Evolutionary conservation across 1,140 invertebrate species (phyloP), one percentile per base, ranked within the genome.

Genomic region (Drosophila pseudoobscura): DNA sequence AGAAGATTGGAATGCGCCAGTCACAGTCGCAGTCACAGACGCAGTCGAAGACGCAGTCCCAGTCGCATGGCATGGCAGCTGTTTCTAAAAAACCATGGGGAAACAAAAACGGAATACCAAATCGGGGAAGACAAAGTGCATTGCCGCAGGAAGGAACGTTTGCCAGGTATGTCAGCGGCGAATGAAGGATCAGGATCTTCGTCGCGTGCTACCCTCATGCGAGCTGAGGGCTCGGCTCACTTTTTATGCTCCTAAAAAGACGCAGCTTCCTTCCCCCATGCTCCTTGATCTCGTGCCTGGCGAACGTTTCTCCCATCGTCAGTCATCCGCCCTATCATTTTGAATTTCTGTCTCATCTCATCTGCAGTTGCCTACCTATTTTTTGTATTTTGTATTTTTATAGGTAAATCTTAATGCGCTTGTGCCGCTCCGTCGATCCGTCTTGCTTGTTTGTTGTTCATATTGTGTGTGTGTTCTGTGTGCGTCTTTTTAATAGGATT

Each of bases 331-430:
- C 59, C 59, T 49, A 58, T 59, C 45, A 57, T 69, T 54, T 55
- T 2, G 17, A 54, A 55, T 55, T 69, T 64, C 54, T 65, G 39
- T 61, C 70, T 47, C 71, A 35, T 77, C 71, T 78, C 74, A 74
- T 85, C 64, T 73, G 60, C 68, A 60, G 74, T 59, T 65, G 52
- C 60, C 78, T 82, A 71, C 65, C 75, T 75, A 78, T 62, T 62
- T 70, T 73, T 74, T 69, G 43, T 52, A 39, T 79, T 73, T 74
- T 69, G 43, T 52, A 39, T 79, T 83, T 87, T 88, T 76, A 87
- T 88, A 83, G 83, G 83, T 82, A 88, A 88, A 88, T 87, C 83
- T 80, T 87, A 85, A 84, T 80, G 69, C 73, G 74, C 79, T 82
- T 83, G 79, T 83, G 70, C 70, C 79, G 53, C 63, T 35, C 51